A percentile compares a stretch with the other conserved stretches of the same genome.
Conservation (phyloP, 2,888 invertebrate species). For the Brenthis daphne region DNA sequence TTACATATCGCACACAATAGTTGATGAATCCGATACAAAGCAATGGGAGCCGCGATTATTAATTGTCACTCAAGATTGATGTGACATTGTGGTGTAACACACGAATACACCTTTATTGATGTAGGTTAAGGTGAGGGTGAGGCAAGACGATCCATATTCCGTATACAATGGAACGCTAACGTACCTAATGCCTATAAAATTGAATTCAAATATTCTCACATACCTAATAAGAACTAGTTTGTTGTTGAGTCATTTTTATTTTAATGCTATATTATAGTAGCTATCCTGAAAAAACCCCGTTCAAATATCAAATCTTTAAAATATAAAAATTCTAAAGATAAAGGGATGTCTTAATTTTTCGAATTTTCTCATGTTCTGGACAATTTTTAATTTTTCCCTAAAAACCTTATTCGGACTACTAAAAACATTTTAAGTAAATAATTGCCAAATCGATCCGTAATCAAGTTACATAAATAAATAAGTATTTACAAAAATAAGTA, state of each 20-base stretch:
- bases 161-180: conserved; percentile 39
- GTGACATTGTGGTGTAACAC: conserved; percentile 55
- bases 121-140: conserved; percentile 63
- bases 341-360: too few species aligned
- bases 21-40: conserved; percentile 66
- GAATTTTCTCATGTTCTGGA: too few species aligned
- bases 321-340: too few species aligned
- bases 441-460: too few species aligned
- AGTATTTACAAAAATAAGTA: too few species aligned
- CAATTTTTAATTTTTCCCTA: too few species aligned
- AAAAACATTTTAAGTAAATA: too few species aligned
- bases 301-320: too few species aligned
- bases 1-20: conserved; percentile 65
- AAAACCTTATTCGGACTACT: too few species aligned
- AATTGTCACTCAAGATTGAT: conserved; percentile 72
- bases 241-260: not conserved
- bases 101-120: conserved; percentile 53
- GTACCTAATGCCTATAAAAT: conserved; percentile 16
- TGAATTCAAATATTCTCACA: conserved; percentile 8
- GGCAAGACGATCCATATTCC: conserved; percentile 33
- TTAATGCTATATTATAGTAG: too few species aligned
- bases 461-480: too few species aligned
- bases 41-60: conserved; percentile 63
- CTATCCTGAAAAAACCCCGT: too few species aligned
- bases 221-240: not conserved